A percentile compares a stretch with the other conserved stretches of the same genome.
Conservation (phyloP, 1,140 invertebrate genomes). For the Caerostris darwini region DNA sequence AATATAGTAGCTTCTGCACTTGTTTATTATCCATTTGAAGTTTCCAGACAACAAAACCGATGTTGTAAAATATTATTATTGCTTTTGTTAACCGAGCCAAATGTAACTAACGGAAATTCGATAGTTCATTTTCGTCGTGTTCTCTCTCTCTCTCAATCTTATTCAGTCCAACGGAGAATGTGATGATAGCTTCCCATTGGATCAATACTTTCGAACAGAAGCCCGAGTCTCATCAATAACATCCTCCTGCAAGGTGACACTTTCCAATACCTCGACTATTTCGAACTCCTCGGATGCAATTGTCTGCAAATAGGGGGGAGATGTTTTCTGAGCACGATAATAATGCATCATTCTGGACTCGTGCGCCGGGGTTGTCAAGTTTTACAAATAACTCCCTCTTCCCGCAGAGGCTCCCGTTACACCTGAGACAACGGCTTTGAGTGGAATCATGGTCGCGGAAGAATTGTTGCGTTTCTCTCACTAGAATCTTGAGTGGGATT, state of each 20-base stretch:
- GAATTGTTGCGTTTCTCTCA: not conserved
- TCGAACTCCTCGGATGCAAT: slow-evolving; percentile 84
- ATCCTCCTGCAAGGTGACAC: slow-evolving; percentile 16
- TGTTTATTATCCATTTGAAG: too few relatives aligned
- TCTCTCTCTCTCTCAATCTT: not conserved
- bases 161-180: not conserved
- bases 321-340: slow-evolving; percentile 82
- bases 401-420: not conserved
- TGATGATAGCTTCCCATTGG: not conserved
- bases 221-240: slow-evolving; percentile 57
- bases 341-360: slow-evolving; percentile 41
- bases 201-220: slow-evolving; percentile 60
- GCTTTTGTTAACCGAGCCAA: not conserved
- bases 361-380: slow-evolving; percentile 49
- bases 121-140: not conserved
- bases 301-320: slow-evolving; percentile 80
- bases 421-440: slow-evolving; percentile 30
- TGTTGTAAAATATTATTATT: not conserved
- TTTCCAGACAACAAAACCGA: not conserved
- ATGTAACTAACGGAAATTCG: not conserved
- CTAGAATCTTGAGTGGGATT: not conserved
- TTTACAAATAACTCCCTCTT: slow-evolving; percentile 63
- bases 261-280: slow-evolving; percentile 52
- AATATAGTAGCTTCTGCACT: too few relatives aligned
- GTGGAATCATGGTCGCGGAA: not conserved